Conservation (phyloP, 2,888 invertebrate species). For the Hydrotaea cyrtoneurina region DNA sequence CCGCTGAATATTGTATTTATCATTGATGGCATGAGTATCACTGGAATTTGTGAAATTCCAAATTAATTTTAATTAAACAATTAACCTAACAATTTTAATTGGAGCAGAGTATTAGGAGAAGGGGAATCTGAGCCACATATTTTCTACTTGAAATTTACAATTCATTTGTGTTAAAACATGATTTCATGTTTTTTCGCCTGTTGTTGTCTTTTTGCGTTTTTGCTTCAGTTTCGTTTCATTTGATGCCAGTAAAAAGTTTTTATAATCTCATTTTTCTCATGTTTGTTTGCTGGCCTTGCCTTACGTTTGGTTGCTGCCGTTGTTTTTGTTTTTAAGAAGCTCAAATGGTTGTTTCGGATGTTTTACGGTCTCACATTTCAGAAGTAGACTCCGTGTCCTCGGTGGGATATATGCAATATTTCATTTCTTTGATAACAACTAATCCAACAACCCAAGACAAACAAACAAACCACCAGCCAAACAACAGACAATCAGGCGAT, state of each 20-base stretch:
- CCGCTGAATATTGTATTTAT: neutral
- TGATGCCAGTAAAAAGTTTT: conserved; percentile 48
- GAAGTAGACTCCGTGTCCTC: conserved; percentile 56
- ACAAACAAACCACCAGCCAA: neutral
- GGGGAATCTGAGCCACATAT: neutral
- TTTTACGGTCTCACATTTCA: conserved; percentile 52
- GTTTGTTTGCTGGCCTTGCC: neutral
- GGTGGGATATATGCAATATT: conserved; percentile 19
- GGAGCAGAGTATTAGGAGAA: neutral
- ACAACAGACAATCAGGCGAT: neutral
- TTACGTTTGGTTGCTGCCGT: neutral
- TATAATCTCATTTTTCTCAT: conserved; percentile 19
- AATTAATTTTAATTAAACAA: conserved; percentile 54
- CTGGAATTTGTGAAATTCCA: neutral
- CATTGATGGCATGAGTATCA: neutral
- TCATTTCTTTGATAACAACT: conserved; percentile 41
- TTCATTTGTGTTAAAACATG: conserved; percentile 1
- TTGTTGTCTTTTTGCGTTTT: conserved; percentile 8
- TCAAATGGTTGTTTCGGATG: conserved; percentile 43
- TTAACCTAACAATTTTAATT: conserved; percentile 43
- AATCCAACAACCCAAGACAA: conserved; percentile 38
- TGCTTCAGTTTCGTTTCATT: conserved; percentile 29
- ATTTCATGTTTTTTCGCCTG: conserved; percentile 14
- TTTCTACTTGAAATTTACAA: neutral
- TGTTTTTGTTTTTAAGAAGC: conserved; percentile 37